A percentile compares a stretch with the other conserved stretches of the same genome.
phyloP scores from a whole-genome alignment of 2,113 vertebrate species.

The Campylorhamphus procurvoides region DNA sequence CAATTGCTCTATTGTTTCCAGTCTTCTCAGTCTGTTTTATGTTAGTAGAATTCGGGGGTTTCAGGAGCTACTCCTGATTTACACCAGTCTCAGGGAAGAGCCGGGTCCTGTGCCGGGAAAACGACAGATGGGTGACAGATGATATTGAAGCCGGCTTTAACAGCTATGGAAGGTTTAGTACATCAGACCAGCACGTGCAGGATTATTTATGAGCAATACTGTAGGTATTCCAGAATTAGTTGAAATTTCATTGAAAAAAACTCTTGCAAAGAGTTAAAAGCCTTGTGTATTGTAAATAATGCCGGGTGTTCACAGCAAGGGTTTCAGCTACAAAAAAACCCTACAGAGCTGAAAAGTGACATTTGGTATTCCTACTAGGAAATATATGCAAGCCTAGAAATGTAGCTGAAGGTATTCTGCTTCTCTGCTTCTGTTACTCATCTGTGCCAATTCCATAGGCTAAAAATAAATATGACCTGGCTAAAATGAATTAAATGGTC shows the following conservation, averaged over 20 bases:
- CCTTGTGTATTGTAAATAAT: not conserved
- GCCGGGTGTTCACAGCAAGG: not conserved
- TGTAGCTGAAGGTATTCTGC: constrained; percentile 6
- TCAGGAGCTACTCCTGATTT: not conserved
- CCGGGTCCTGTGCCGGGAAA: not conserved
- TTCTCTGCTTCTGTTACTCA: not conserved
- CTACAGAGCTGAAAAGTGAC: not conserved
- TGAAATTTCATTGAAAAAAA: not conserved
- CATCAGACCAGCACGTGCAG: not conserved
- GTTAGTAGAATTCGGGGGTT: not conserved
- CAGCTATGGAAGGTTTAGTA: not conserved
- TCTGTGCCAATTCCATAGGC: constrained; percentile 12
- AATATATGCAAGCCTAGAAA: not conserved
- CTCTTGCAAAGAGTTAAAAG: not conserved
- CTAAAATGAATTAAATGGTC: constrained; percentile 33
- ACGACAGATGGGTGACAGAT: constrained; percentile 47
- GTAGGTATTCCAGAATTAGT: not conserved
- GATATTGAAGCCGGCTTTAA: not conserved
- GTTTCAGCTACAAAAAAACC: not conserved
- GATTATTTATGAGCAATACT: not conserved
- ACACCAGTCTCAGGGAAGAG: not conserved
- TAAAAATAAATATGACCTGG: constrained; percentile 68
- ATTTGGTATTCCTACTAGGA: not conserved
- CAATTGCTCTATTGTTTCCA: not conserved
- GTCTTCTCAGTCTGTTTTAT: not conserved